Evolutionary conservation across 2,113 vertebrate genomes (phyloP).

Genomic region (Zosterops borbonicus): DNA sequence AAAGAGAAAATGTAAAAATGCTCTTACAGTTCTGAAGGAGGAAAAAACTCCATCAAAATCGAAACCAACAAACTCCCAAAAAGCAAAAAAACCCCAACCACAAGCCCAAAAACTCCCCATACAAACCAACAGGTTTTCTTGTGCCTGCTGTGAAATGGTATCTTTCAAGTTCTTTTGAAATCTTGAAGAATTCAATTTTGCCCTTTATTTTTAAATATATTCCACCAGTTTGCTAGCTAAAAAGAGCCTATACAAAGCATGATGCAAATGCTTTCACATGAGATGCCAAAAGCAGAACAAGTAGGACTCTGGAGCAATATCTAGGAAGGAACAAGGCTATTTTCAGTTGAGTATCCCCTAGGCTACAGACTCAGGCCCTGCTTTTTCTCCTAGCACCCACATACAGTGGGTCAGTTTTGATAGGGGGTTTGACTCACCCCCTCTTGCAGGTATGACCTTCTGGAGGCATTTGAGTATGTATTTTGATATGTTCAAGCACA

Average conservation of each 20-base stretch:
- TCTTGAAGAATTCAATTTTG: background rate
- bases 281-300: background rate
- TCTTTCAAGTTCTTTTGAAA: background rate
- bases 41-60: background rate
- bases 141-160: background rate
- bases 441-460: background rate
- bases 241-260: background rate
- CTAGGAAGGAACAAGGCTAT: background rate
- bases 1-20: background rate
- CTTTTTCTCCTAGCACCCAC: background rate
- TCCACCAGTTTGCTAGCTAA: background rate
- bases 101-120: background rate
- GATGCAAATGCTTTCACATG: background rate
- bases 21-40: background rate
- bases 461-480: background rate
- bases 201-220: background rate
- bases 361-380: background rate
- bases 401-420: background rate
- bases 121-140: background rate
- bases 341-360: background rate
- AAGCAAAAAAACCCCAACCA: rapidly evolving
- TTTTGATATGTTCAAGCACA: background rate
- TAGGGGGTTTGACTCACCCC: background rate
- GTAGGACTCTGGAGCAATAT: background rate
- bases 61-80: background rate